phyloP scores from a whole-genome alignment of 2,113 vertebrate genomes.

The Pycnonotus jocosus region DNA sequence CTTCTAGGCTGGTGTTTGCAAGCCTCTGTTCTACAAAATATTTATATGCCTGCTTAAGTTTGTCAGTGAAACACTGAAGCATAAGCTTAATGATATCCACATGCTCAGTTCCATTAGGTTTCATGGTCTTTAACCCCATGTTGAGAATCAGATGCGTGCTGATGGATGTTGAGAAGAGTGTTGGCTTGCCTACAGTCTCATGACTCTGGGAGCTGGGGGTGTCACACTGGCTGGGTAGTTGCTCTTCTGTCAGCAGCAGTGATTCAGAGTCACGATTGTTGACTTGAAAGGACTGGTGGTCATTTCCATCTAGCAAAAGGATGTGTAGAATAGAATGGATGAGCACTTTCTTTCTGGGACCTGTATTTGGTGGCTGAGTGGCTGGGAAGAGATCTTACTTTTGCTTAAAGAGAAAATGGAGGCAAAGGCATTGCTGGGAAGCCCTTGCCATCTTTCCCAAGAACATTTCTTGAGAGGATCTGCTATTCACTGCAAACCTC shows the following conservation, averaged over 20 bases:
- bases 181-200: not conserved
- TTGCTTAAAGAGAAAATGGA: not conserved
- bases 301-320: not conserved
- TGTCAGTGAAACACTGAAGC: not conserved
- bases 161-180: not conserved
- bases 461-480: not conserved
- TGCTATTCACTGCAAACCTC: not conserved
- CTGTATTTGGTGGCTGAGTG: not conserved
- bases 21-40: not conserved
- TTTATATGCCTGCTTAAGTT: not conserved
- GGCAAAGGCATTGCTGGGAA: not conserved
- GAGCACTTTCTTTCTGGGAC: not conserved
- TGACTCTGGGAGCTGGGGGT: not conserved
- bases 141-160: not conserved
- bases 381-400: not conserved
- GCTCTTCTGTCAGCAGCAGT: not conserved
- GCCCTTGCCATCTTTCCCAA: not conserved
- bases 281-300: not conserved
- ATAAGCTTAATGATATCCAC: not conserved
- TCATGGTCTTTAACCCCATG: not conserved
- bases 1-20: not conserved
- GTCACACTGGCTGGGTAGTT: not conserved
- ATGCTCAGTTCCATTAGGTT: not conserved
- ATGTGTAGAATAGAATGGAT: not conserved
- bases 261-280: not conserved